These are phyloP conservation scores for Antheraea yamamai DNA, from an alignment of 2,888 invertebrate species.

Conservation along the genomic window DNA sequence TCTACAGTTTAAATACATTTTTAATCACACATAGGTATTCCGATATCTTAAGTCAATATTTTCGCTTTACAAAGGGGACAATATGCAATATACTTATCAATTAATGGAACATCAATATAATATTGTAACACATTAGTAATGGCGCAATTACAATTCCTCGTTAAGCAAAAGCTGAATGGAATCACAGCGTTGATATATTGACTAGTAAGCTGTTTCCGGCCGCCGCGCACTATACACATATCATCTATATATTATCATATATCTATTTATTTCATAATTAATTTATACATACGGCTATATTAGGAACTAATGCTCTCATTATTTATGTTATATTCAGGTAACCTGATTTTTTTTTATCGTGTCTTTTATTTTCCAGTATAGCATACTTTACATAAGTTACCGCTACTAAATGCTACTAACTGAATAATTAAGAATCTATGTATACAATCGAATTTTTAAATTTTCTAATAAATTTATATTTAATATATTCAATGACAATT, in stretches of 20 bases:
- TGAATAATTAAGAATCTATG: neutral
- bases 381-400: neutral
- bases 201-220: constrained; percentile 15
- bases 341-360: neutral
- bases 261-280: constrained; percentile 3
- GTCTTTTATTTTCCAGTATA: constrained; percentile 14
- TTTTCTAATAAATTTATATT: too few species aligned
- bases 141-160: constrained; percentile 21
- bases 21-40: constrained; percentile 9
- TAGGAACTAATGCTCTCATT: constrained; percentile 7
- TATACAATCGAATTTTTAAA: neutral
- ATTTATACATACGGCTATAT: constrained; percentile 8
- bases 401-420: neutral
- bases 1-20: constrained; percentile 16
- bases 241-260: neutral
- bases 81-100: constrained; percentile 21
- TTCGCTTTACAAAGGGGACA: constrained; percentile 16
- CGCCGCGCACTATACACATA: neutral
- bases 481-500: too few species aligned
- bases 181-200: constrained; percentile 11
- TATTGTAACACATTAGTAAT: constrained; percentile 21
- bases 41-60: constrained; percentile 8
- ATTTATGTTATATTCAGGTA: constrained; percentile 4
- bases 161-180: constrained; percentile 17
- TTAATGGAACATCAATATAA: constrained; percentile 18